These are phyloP conservation scores for Aphelinus atriplicis DNA, from an alignment of 1,140 invertebrate species.

Conservation along the genomic window DNA sequence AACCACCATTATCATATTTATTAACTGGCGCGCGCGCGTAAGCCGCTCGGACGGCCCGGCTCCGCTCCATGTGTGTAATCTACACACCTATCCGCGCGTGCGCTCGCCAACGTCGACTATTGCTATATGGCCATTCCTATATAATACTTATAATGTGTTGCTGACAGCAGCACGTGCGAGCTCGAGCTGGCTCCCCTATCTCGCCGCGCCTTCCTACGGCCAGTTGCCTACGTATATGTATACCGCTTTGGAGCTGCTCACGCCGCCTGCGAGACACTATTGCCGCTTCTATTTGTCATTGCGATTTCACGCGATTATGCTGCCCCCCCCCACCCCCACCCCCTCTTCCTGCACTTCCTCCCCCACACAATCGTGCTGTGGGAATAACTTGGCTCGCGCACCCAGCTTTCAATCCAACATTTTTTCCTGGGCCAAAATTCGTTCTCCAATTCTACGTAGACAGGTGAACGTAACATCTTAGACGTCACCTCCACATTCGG, in stretches of 20 bases:
- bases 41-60: not conserved
- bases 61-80: slow-evolving; percentile 54
- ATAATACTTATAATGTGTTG: slow-evolving; percentile 64
- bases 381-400: not conserved
- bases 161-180: slow-evolving; percentile 64
- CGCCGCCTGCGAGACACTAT: too few species aligned
- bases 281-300: slow-evolving; percentile 31
- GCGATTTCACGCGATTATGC: slow-evolving; percentile 22
- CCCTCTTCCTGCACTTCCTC: too few species aligned
- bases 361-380: slow-evolving; percentile 6
- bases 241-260: not conserved
- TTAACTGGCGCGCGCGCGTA: slow-evolving; percentile 58
- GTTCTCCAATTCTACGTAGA: too few species aligned
- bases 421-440: too few species aligned
- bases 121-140: slow-evolving; percentile 59
- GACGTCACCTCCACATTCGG: too few species aligned
- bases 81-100: slow-evolving; percentile 59
- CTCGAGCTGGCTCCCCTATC: not conserved
- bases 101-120: slow-evolving; percentile 20
- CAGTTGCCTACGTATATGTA: not conserved
- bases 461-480: too few species aligned
- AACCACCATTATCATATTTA: slow-evolving; percentile 66
- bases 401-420: too few species aligned
- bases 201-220: not conserved
- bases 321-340: too few species aligned